phyloP scores from a whole-genome alignment of 2,888 invertebrate species.

The Lottia scabra region DNA sequence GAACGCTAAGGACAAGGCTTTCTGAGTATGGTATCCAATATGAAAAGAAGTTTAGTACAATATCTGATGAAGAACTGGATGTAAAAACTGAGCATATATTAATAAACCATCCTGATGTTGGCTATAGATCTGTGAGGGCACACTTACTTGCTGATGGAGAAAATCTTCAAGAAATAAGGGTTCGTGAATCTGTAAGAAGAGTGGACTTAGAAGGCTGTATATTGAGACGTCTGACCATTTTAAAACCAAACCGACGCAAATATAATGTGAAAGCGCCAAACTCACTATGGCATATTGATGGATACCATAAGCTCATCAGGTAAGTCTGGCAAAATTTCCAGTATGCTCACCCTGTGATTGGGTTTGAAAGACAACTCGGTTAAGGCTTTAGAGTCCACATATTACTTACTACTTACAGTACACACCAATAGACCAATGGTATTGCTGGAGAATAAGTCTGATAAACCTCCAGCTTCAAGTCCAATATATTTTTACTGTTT shows the following conservation, averaged over 20 bases:
- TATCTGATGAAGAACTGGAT: conserved; percentile 7
- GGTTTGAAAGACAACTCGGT: background rate
- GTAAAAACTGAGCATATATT: conserved; percentile 7
- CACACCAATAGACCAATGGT: conserved; percentile 4
- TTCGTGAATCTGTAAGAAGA: conserved; percentile 5
- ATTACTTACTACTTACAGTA: background rate
- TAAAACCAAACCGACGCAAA: conserved; percentile 1
- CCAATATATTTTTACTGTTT: background rate
- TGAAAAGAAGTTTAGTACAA: background rate
- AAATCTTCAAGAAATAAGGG: conserved; percentile 1
- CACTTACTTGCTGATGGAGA: background rate
- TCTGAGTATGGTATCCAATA: background rate
- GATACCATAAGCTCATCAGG: background rate
- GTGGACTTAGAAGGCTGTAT: conserved; percentile 2
- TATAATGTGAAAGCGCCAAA: background rate
- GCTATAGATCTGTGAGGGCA: conserved; percentile 5
- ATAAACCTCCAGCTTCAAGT: background rate
- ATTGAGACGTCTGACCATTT: background rate
- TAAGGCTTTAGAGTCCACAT: background rate
- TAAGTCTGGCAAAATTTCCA: background rate
- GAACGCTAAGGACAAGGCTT: background rate
- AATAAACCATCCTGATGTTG: conserved; percentile 1
- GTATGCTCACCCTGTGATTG: conserved; percentile 1
- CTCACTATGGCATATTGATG: background rate
- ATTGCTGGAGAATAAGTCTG: background rate